phyloP scores from a whole-genome alignment of 2,797 vertebrate genomes.

The Poeciliopsis gracilis region DNA sequence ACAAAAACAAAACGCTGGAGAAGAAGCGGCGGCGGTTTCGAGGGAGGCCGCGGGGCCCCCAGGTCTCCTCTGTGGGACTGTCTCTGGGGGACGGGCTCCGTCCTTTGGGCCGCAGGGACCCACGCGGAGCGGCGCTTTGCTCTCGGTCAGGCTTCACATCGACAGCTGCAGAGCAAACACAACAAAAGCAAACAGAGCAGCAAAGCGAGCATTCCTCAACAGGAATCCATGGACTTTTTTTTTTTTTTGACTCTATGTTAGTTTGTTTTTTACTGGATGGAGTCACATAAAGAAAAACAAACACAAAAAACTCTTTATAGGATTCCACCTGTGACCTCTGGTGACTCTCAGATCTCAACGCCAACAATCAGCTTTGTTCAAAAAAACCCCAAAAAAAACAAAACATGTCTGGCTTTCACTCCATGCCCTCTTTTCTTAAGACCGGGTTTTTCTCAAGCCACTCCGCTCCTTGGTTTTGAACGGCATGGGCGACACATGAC shows the following conservation, averaged over 20 bases:
- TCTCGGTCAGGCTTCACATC: slow-evolving; percentile 79
- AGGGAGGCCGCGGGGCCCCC: slow-evolving; percentile 30
- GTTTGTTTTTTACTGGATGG: not conserved
- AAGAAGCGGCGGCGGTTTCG: slow-evolving; percentile 29
- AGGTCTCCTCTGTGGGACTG: slow-evolving; percentile 12
- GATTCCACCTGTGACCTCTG: not conserved
- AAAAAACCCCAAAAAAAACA: not conserved
- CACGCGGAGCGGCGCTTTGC: slow-evolving; percentile 13
- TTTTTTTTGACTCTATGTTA: too few species aligned
- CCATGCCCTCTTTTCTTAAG: slow-evolving; percentile 21
- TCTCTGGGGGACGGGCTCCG: slow-evolving; percentile 27
- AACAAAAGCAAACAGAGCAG: slow-evolving; percentile 56
- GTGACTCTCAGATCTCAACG: slow-evolving; percentile 32
- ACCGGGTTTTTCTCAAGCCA: not conserved
- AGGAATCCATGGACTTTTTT: slow-evolving; percentile 31
- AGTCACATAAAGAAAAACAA: not conserved
- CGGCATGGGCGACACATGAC: not conserved
- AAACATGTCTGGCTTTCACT: slow-evolving; percentile 39
- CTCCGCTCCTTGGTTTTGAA: slow-evolving; percentile 5
- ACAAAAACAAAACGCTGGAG: not conserved
- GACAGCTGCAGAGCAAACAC: slow-evolving; percentile 67
- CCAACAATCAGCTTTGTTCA: slow-evolving; percentile 22
- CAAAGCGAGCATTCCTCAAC: slow-evolving; percentile 58
- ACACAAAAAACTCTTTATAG: not conserved
- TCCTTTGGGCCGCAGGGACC: slow-evolving; percentile 34